Conservation (phyloP, 1,140 invertebrate species). For the Hyles vespertilio region DNA sequence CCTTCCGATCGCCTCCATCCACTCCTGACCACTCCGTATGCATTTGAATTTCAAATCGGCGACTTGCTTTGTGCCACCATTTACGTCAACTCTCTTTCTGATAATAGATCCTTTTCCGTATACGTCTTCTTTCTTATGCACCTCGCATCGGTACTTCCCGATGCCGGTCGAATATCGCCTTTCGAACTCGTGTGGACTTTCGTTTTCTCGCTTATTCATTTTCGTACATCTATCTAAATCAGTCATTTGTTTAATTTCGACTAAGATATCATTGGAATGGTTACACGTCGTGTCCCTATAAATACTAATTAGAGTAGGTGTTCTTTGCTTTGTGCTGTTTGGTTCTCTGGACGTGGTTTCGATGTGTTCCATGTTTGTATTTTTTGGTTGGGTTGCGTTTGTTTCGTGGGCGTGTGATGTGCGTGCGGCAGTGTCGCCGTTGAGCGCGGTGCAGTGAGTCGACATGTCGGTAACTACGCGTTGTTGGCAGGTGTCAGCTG, state of each 20-base stretch:
- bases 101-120: constrained; percentile 58
- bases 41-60: constrained; percentile 64
- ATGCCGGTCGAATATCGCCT: constrained; percentile 32
- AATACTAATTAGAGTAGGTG: constrained; percentile 25
- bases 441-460: constrained; percentile 2
- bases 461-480: constrained; percentile 12
- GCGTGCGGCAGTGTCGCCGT: constrained; percentile 5
- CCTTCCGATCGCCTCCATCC: constrained; percentile 43
- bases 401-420: constrained; percentile 5
- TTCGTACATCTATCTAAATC: constrained; percentile 62
- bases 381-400: constrained; percentile 15
- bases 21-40: constrained; percentile 36
- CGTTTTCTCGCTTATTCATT: constrained; percentile 38
- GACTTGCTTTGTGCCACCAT: constrained; percentile 49
- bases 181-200: constrained; percentile 43
- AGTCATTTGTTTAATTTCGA: constrained; percentile 46
- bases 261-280: constrained; percentile 55
- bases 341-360: constrained; percentile 12
- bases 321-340: constrained; percentile 13
- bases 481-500: constrained; percentile 39
- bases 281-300: constrained; percentile 35
- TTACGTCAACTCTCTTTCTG: constrained; percentile 47
- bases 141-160: constrained; percentile 26
- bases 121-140: constrained; percentile 50
- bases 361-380: constrained; percentile 17